phyloP scores from a whole-genome alignment of 2,888 invertebrate genomes.

The Linnaemya tessellans region DNA sequence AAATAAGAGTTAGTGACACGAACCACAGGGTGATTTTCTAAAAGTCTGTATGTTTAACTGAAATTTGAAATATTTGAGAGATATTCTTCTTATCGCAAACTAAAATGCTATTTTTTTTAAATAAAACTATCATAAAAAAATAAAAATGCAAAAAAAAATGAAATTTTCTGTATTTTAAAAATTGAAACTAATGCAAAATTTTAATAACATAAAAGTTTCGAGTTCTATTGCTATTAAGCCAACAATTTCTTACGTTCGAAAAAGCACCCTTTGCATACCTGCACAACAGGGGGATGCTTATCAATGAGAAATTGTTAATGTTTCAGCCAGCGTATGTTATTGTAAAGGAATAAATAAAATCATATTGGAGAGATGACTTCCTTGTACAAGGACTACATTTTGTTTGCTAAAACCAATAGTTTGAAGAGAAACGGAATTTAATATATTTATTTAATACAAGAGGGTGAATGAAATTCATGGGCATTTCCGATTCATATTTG shows the following conservation, averaged over 20 bases:
- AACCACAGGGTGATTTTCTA: too few relatives aligned
- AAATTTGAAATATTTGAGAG: too few relatives aligned
- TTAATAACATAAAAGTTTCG: too few relatives aligned
- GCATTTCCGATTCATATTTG: background rate
- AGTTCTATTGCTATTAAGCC: too few relatives aligned
- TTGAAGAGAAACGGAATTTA: background rate
- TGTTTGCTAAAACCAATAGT: background rate
- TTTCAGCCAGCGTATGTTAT: background rate
- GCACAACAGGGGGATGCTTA: background rate
- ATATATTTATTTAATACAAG: background rate
- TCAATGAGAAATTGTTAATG: background rate
- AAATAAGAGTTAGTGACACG: background rate
- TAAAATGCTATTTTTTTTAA: too few relatives aligned
- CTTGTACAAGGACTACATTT: slow-evolving; percentile 11
- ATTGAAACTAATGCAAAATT: too few relatives aligned
- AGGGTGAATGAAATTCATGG: background rate
- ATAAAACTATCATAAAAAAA: too few relatives aligned
- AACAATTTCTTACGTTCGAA: background rate
- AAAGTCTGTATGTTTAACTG: too few relatives aligned
- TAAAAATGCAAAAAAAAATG: too few relatives aligned
- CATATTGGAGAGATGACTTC: slow-evolving; percentile 36
- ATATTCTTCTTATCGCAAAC: too few relatives aligned
- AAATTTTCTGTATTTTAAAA: too few relatives aligned
- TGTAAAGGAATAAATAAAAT: slow-evolving; percentile 30
- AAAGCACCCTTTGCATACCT: background rate